Base-by-base conservation (phyloP, 2,797 vertebrate genomes). In the Ptychadena robeensis region DNA sequence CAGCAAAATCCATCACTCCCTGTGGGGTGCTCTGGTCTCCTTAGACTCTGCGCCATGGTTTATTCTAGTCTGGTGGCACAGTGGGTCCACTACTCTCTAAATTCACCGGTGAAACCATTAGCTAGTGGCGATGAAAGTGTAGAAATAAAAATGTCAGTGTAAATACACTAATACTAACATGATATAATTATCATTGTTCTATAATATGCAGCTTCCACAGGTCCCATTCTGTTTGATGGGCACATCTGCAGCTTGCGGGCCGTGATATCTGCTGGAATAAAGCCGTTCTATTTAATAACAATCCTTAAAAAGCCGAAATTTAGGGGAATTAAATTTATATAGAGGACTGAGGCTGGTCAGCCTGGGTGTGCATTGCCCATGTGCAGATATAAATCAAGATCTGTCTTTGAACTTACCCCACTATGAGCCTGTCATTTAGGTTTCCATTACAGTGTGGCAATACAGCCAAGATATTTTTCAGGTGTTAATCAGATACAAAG, bases 171-270 rank as follows among this genome's bases (percentile, higher is more conserved):
- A 68, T 78, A 78, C n/a, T n/a, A n/a, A n/a, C 67, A 68, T 68
- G 64, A 57, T 40, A 27, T 64, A 67, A 67, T 64, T 48, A 68
- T 67, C 40, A 30, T 38, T 63, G 67, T 53, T 78, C 67, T 31
- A 9, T 9, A 57, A 68, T 57, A 40, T 57, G 64, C 25, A 68
- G 40, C 35, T 78, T 68, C 31, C 48, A 27, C 30, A 78, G 30
- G 34, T 40, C 64, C 14, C 75, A 78, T 67, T 53, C 75, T 78
- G 75, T 78, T 78, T 68, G 40, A 78, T 78, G 31, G 64, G 75
- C 64, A 68, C 75, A 78, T 40, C 64, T 78, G 64, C 75, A 66
- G 75, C 35, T 40, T 35, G 48, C 40, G 57, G 5, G 30, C 66
- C 18, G 40, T 32, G n/a, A 68, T 68, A 68, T 68, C 30, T 68